Base-by-base conservation (phyloP, 2,888 invertebrate species). In the Ferdinandea cuprea region DNA sequence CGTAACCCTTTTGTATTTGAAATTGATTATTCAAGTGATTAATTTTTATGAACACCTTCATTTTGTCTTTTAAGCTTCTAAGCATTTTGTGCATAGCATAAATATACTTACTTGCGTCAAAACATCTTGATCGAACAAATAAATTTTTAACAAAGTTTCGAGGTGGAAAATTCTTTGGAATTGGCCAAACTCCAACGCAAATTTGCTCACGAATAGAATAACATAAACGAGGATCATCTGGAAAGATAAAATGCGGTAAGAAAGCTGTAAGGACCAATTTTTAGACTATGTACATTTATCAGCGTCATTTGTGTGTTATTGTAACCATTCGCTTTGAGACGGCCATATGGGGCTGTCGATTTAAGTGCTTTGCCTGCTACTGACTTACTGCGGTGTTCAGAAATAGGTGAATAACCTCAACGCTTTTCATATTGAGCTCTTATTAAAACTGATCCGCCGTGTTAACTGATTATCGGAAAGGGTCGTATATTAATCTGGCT, bases 121-220 rank as follows among this genome's bases (percentile, higher is more conserved):
- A 95, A 91, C 99, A 99, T 79, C 96, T 94, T 1, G 98, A 99
- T 88, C 94, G 94, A 25, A 99, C 94, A 58, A 94, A 94, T 61
- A 98, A 93, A 56, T 93, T 94, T 28, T 92, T 92, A 0, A 96
- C 96, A 88, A 95, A 95, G 83, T 96, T 96, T 54, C 97, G 92
- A 0, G 96, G 94, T 40, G 94, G 92, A 61, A 96, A 93, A 0
- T 94, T 94, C 74, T 95, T 94, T n/a, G 96, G 96, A 86, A 94
- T 92, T 0, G 96, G 96, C 94, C 96, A 95, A 30, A 95, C 95
- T 81, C 96, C 96, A 80, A 96, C 96, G 71, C 96, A 94, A 54
- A 99, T 96, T 89, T 98, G 96, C 90, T 99, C 99, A 8, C 99
- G 94, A 48, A 99, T 95, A 0, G 97, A 96, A 90, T 98, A 99